Base-by-base conservation (phyloP, 2,113 vertebrate species). In the Neodon shergylaensis region DNA sequence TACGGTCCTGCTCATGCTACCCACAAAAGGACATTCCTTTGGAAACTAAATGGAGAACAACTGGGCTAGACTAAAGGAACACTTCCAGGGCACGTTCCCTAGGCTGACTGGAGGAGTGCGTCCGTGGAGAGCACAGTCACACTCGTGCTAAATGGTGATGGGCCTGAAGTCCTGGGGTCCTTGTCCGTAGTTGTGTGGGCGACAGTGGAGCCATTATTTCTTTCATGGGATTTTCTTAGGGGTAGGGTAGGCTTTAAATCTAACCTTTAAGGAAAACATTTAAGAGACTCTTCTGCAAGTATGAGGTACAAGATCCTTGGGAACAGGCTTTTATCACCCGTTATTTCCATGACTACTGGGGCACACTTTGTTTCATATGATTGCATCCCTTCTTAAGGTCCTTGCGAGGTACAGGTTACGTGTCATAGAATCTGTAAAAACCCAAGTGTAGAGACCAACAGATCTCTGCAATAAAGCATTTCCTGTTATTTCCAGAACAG, bases 181-280 rank as follows among this genome's bases (percentile, higher is more conserved):
- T 31, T 83, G 54, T 68, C 58, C 31, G 33, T 76, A 42, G 24
- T 63, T 42, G 11, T 88, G 19, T 81, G 49, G 21, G 13, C 42
- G 58, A 79, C 12, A 39, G 36, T 68, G 66, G 39, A 74, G n/a
- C 19, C 58, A 39, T 83, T 10, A 33, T 26, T 54, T 91, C 11
- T 78, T 79, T 83, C 52, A 36, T 21, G 74, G 16, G n/a, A 58
- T 77, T 95, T 95, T 70, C 72, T 74, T 12, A 49, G 39, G 24
- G 9, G 1, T 54, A 8, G 26, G 6, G 3, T 61, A 93, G 54
- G 44, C 91, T 87, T 94, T 66, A 93, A 95, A 74, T 0, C 84
- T 65, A 54, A 93, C 22, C 47, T 95, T 92, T 79, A 96, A 90
- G 65, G 39, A 94, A 96, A 88, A 90, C n/a, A 63, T 58, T 47